Conservation (phyloP, 1,140 invertebrate species). For the Brachionus sp. region DNA sequence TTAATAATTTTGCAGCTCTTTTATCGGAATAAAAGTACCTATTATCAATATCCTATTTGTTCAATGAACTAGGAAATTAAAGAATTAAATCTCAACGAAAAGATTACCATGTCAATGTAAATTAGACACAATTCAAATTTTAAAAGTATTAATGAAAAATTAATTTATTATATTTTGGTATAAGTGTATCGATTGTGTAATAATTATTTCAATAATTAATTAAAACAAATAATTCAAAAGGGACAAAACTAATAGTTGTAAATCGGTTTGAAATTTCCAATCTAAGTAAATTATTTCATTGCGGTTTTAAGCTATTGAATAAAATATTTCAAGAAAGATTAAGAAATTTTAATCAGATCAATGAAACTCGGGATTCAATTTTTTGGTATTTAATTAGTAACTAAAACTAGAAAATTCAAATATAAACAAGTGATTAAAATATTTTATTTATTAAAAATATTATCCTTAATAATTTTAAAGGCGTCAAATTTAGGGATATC, state of each 20-base stretch:
- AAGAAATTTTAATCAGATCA: neutral
- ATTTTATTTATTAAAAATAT: too few species aligned
- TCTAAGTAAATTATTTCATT: neutral
- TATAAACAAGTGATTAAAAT: neutral
- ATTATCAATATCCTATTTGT: neutral
- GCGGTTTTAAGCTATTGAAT: neutral
- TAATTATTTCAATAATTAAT: neutral
- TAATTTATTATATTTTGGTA: too few species aligned
- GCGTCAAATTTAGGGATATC: neutral
- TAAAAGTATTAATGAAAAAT: too few species aligned
- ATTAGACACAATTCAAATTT: neutral
- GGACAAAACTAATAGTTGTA: neutral
- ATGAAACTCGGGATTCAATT: neutral
- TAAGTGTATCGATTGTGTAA: too few species aligned
- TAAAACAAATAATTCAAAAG: neutral
- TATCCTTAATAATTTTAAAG: neutral
- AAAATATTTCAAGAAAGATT: neutral
- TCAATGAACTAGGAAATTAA: neutral
- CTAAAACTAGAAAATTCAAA: neutral
- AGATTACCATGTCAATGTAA: neutral
- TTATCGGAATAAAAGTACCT: neutral
- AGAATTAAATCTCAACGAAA: neutral
- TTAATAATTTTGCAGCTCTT: neutral
- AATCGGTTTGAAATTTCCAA: neutral
- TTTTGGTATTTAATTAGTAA: neutral